Base-by-base conservation (phyloP, 2,888 invertebrate species). In the Mimas tiliae region DNA sequence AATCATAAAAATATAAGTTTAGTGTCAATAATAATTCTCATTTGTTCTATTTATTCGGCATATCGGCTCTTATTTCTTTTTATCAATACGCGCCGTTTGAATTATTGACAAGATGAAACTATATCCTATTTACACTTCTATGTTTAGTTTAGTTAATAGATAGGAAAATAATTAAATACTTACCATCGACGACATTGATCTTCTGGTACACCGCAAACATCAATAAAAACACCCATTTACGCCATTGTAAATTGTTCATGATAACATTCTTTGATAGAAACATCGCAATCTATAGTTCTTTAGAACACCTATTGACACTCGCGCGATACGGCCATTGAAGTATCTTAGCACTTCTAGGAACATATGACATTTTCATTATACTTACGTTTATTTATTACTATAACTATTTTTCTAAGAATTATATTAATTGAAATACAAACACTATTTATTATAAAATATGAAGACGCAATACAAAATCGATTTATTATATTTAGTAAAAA, bases 261-360 rank as follows among this genome's bases (percentile, higher is more conserved):
- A 78, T 86, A 72, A 83, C 81, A 86, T 87, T 84, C 71, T 83
- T 86, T 70, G 70, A 73, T 66, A 79, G 69, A 83, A 87, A 83
- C 91, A 91, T 91, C 69, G 78, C 75, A 80, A 82, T 79, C 77
- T 82, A 86, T 52, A 82, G 73, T 80, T 81, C 76, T 74, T 71
- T 78, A 77, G 85, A 87, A 88, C 83, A 87, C 82, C 81, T 82
- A 80, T 80, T 85, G 84, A 85, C 84, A 87, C 79, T 83, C 71
- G 75, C 78, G 75, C 72, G 76, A 84, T 78, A 88, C 87, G 83
- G 87, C 90, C 90, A 91, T 91, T 89, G 84, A 75, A 75, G 77
- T 78, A 69, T 80, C 45, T 51, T 64, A 64, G 47, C 34, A 58
- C 55, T 65, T 82, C 75, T 78, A 80, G 65, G 74, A 85, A 84